Evolutionary conservation across 2,113 vertebrate genomes (phyloP).

Genomic region (Mesoclemmys tuberculata): DNA sequence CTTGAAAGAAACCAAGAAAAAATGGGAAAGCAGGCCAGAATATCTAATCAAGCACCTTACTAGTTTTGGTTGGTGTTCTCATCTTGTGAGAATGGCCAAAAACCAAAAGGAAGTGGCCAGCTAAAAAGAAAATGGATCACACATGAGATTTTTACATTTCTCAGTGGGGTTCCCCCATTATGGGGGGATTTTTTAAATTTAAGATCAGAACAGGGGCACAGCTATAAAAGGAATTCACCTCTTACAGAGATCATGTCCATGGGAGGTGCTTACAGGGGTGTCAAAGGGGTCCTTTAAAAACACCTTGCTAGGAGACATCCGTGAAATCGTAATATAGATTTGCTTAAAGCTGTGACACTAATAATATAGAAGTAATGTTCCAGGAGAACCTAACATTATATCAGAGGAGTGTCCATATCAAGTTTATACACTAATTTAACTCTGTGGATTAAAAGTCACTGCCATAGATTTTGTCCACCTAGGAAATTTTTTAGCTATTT

Average conservation of each 20-base stretch:
- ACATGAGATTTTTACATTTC: not conserved
- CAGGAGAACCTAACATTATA: not conserved
- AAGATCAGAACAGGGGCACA: not conserved
- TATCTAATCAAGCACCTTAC: not conserved
- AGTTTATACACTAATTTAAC: accelerated
- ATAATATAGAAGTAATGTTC: not conserved
- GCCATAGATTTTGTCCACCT: not conserved
- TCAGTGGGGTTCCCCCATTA: not conserved
- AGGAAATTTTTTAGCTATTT: not conserved
- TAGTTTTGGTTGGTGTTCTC: not conserved
- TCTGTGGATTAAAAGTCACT: not conserved
- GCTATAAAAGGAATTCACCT: not conserved
- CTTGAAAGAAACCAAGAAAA: not conserved
- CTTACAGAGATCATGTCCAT: not conserved
- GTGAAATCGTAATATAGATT: not conserved
- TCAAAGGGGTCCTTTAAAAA: not conserved
- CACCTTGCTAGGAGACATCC: not conserved
- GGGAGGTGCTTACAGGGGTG: accelerated
- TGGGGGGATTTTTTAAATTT: not conserved
- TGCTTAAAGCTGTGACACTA: not conserved
- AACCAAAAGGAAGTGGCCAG: not conserved
- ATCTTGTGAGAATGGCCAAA: not conserved
- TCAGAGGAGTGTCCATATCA: accelerated
- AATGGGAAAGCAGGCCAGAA: not conserved
- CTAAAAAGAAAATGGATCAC: not conserved